phyloP scores from a whole-genome alignment of 1,140 invertebrate species.

The Apis cerana region DNA sequence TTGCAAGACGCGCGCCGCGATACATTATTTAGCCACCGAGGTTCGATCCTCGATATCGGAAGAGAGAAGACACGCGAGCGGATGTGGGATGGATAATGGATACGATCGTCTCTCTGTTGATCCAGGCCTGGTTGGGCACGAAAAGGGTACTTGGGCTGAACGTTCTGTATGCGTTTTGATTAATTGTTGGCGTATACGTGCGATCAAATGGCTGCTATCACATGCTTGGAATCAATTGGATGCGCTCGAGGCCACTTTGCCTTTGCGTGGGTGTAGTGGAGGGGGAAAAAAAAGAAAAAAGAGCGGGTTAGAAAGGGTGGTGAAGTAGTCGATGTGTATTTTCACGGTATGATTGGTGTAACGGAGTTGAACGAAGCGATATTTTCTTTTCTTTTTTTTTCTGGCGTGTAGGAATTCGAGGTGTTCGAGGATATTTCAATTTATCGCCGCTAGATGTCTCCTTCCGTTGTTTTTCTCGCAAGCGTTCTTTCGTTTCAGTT shows the following conservation, averaged over 20 bases:
- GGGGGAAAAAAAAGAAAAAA: too few relatives aligned
- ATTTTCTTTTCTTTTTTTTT: too few relatives aligned
- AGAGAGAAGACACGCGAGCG: background rate
- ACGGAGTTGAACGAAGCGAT: too few relatives aligned
- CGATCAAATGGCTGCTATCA: background rate
- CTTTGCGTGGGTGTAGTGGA: too few relatives aligned
- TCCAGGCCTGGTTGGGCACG: background rate
- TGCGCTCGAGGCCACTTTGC: background rate
- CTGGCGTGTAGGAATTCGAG: too few relatives aligned
- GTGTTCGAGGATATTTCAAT: too few relatives aligned
- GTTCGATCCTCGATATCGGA: background rate
- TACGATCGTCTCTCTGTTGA: background rate
- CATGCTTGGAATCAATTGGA: background rate
- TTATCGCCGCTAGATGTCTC: too few relatives aligned
- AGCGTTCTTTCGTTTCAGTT: too few relatives aligned
- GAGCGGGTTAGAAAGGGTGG: too few relatives aligned
- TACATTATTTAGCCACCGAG: slow-evolving; percentile 29
- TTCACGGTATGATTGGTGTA: too few relatives aligned
- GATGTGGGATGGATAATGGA: background rate
- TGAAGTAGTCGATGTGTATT: too few relatives aligned
- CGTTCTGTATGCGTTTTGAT: background rate
- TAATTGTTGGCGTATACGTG: background rate
- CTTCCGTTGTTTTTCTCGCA: too few relatives aligned
- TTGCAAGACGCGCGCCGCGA: slow-evolving; percentile 34
- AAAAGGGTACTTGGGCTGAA: background rate